Evolutionary conservation across 1,140 invertebrate genomes (phyloP), one percentile per base, ranked within the genome.

Genomic region (Branchinecta lindahli): DNA sequence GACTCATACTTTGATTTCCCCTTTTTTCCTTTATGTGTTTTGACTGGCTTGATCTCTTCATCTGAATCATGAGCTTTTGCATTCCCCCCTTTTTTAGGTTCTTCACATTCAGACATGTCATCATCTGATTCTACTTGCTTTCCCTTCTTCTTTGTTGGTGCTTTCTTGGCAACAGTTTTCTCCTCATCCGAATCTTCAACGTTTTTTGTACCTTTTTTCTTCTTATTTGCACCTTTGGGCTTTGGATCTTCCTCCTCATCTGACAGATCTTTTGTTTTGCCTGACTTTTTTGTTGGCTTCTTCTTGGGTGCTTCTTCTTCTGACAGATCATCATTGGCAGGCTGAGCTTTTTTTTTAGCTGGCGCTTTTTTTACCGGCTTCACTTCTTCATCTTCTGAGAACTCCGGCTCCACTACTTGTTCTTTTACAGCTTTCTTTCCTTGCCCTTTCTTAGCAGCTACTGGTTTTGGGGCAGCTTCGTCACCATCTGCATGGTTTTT

Each of bases 41-140:
- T 79, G 72, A 79, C 76, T 75, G 79, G 80, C 71, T 78, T 74
- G 69, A 75, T 76, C 0, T 52, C 66, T 67, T 75, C 73, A 65
- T 74, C 74, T 47, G 74, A 70, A 46, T 71, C 73, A 72, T 70
- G 73, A 69, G 67, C 65, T 10, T 44, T 33, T n/a, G 70, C 68
- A 66, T 75, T 8, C 44, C 44, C 18, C 7, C 46, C 52, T 44
- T 70, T 44, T n/a, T 7, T 44, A 8, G 68, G 66, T 69, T 71
- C 70, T 44, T 70, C 8, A 18, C 45, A 44, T 61, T 52, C 45
- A 18, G 47, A 20, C n/a, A 18, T 52, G 12, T 68, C 47, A 67
- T 66, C 45, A 20, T 21, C 52, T 45, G 18, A 66, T 45, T 72
- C 46, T 46, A 44, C 67, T 45, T 72, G 71, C 5, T 44, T 20